Percentiles rank a stretch among this genome's conserved stretches.
Evolutionary conservation across 1,140 invertebrate species (phyloP).

Genomic region (silkworm (Bombyx mori)): DNA sequence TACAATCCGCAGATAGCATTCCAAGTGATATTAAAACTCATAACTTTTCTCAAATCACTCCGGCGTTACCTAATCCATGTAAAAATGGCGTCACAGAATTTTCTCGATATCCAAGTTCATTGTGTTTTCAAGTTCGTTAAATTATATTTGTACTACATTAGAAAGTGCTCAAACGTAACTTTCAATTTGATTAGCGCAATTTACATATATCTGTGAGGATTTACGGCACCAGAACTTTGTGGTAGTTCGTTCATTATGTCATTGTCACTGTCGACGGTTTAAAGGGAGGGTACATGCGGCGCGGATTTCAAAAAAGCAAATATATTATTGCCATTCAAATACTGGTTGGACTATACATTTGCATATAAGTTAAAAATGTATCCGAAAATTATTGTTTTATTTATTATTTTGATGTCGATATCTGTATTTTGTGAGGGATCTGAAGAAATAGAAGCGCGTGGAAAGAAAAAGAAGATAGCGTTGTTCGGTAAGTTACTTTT

Average conservation of each 20-base stretch:
- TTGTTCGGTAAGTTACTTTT: conserved; percentile 32
- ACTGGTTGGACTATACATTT: too few relatives aligned
- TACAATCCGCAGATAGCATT: not conserved
- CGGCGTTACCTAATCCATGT: not conserved
- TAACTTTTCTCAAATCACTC: not conserved
- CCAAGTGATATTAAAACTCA: not conserved
- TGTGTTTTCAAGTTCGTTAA: conserved; percentile 11
- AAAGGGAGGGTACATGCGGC: too few relatives aligned
- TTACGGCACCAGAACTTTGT: not conserved
- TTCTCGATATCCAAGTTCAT: conserved; percentile 17
- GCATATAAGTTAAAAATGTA: conserved; percentile 7
- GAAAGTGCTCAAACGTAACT: conserved; percentile 10
- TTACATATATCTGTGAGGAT: not conserved
- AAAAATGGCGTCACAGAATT: conserved; percentile 7
- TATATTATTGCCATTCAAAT: too few relatives aligned
- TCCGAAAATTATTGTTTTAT: conserved; percentile 5
- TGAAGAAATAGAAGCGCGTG: conserved; percentile 28
- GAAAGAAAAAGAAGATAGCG: conserved; percentile 47
- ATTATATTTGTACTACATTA: conserved; percentile 7
- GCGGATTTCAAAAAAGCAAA: too few relatives aligned
- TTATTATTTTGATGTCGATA: conserved; percentile 13
- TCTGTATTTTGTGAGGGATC: conserved; percentile 11
- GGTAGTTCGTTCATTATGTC: not conserved
- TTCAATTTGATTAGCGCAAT: conserved; percentile 14
- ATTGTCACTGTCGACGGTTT: not conserved